Conservation (phyloP, 2,113 vertebrate species). For the Amazona vittata region DNA sequence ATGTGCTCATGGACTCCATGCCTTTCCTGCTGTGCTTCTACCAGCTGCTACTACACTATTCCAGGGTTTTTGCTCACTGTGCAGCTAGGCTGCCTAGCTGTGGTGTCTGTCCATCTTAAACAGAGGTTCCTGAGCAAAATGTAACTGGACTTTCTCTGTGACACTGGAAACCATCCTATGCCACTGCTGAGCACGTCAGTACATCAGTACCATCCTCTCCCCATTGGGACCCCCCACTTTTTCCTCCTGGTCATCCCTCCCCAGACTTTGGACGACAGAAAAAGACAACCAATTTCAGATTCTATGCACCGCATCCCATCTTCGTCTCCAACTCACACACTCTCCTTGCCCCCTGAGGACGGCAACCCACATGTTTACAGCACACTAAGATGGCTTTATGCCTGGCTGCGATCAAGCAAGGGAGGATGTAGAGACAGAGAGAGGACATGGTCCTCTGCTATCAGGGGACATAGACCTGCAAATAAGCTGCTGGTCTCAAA, state of each 20-base stretch:
- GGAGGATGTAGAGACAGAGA: background rate
- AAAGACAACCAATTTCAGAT: background rate
- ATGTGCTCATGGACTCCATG: background rate
- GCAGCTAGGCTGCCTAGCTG: background rate
- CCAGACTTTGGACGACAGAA: background rate
- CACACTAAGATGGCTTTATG: background rate
- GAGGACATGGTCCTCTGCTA: background rate
- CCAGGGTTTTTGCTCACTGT: background rate
- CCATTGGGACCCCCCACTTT: background rate
- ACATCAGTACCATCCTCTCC: background rate
- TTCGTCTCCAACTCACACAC: background rate
- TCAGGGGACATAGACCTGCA: fast-evolving
- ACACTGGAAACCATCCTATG: background rate
- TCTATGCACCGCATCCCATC: background rate
- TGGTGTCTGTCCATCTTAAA: background rate
- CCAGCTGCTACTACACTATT: background rate
- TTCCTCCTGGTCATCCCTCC: background rate
- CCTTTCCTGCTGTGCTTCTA: background rate
- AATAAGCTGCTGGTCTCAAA: background rate
- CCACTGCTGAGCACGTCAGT: background rate
- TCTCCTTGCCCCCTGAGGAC: fast-evolving
- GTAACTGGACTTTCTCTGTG: background rate
- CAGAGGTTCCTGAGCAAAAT: background rate
- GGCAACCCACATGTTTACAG: background rate
- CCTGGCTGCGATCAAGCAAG: background rate